Percentiles rank a stretch among this genome's conserved stretches.
These are phyloP conservation scores for Solea solea DNA, from an alignment of 2,113 vertebrate genomes.

Conservation along the genomic window DNA sequence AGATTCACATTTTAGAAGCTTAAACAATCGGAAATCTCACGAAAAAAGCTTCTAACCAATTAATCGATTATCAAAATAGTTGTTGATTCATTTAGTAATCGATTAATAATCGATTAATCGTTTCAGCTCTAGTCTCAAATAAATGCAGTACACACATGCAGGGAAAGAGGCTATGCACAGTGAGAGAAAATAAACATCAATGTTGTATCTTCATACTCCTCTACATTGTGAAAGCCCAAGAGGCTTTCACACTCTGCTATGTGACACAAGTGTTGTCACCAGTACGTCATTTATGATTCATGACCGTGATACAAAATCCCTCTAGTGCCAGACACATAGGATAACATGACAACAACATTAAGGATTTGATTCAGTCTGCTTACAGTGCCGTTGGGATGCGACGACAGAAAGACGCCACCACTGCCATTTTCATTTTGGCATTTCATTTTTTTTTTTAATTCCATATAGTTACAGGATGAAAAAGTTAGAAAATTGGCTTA, in stretches of 20 bases:
- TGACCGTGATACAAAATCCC: constrained; percentile 5
- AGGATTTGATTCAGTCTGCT: not conserved
- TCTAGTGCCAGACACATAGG: constrained; percentile 8
- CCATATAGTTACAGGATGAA: not conserved
- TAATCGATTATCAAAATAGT: too few relatives aligned
- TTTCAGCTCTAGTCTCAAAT: too few relatives aligned
- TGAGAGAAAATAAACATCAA: not conserved
- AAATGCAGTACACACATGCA: not conserved
- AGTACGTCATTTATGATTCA: not conserved
- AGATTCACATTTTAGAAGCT: too few relatives aligned
- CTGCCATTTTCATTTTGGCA: not conserved
- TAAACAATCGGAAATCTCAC: too few relatives aligned
- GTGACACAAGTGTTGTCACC: not conserved
- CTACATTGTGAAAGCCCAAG: not conserved
- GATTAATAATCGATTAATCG: too few relatives aligned
- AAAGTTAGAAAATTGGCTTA: not conserved
- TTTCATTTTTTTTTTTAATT: not conserved
- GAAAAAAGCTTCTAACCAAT: too few relatives aligned
- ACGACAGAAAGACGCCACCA: not conserved
- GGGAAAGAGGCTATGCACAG: not conserved
- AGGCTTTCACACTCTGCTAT: not conserved
- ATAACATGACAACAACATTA: constrained; percentile 7
- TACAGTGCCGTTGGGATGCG: too few relatives aligned
- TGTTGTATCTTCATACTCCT: not conserved
- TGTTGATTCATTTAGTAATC: too few relatives aligned